These are phyloP conservation scores for Cavia porcellus DNA, from an alignment of 2,113 vertebrate species.

Conservation along the genomic window DNA sequence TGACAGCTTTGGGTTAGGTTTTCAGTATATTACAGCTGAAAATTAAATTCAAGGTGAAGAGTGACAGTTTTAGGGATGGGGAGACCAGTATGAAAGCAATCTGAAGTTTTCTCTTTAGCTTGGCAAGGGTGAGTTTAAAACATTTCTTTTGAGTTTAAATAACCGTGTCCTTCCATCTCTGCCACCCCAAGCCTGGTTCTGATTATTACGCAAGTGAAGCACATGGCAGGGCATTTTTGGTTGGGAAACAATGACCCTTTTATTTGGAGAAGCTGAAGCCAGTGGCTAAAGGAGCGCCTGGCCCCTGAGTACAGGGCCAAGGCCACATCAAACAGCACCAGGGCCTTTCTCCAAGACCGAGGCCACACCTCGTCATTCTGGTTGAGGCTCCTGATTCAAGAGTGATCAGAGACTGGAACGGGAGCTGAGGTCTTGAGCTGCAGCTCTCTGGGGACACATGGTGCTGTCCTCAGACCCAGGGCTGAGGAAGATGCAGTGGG, in stretches of 20 bases:
- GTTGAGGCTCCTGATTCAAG: neutral
- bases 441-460: accelerated
- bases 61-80: accelerated
- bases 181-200: constrained; percentile 12
- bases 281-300: accelerated
- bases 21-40: neutral
- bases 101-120: neutral
- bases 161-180: constrained; percentile 38
- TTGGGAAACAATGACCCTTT: constrained; percentile 43
- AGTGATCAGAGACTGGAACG: neutral
- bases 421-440: neutral
- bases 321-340: constrained; percentile 18
- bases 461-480: accelerated
- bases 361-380: accelerated
- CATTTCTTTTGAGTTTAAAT: constrained; percentile 53
- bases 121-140: constrained; percentile 40
- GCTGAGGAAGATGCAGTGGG: neutral
- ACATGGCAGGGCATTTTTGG: neutral
- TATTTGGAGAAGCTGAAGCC: neutral
- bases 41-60: neutral
- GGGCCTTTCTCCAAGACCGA: neutral
- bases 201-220: constrained; percentile 42
- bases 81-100: accelerated
- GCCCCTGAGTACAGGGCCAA: constrained; percentile 43
- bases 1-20: neutral